Conservation (phyloP, 2,113 vertebrate species). For the Gobiocypris rarus region DNA sequence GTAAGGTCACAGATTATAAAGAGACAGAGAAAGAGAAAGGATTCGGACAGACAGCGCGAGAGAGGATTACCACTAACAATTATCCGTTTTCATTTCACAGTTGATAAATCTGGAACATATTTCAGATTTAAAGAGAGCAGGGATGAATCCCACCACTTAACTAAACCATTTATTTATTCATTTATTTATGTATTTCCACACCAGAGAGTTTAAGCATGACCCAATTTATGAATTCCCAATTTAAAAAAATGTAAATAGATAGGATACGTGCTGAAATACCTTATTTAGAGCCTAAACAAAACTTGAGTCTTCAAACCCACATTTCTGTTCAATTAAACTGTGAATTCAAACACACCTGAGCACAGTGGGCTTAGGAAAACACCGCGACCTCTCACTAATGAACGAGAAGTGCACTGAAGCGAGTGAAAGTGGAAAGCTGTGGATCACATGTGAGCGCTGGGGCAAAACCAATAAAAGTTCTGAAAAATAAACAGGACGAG, state of each 20-base stretch:
- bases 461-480: not conserved
- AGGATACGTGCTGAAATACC: not conserved
- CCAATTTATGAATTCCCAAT: no score
- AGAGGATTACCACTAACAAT: conserved; percentile 18
- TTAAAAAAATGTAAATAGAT: not conserved
- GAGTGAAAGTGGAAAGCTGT: not conserved
- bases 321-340: conserved; percentile 2
- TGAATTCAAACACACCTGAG: conserved; percentile 23
- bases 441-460: not conserved
- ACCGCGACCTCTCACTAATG: conserved; percentile 15
- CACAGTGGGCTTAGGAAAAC: conserved; percentile 21
- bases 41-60: not conserved
- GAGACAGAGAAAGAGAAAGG: not conserved
- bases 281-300: not conserved
- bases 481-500: not conserved
- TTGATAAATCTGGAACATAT: conserved; percentile 9
- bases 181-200: not conserved
- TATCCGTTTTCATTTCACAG: conserved; percentile 14
- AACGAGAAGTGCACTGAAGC: not conserved
- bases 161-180: not conserved
- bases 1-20: conserved; percentile 22
- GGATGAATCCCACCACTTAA: not conserved
- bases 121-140: not conserved
- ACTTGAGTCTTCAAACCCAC: not conserved
- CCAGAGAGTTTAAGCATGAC: no score